Base-by-base conservation (phyloP, 2,113 vertebrate species). In the Vireo altiloquus region DNA sequence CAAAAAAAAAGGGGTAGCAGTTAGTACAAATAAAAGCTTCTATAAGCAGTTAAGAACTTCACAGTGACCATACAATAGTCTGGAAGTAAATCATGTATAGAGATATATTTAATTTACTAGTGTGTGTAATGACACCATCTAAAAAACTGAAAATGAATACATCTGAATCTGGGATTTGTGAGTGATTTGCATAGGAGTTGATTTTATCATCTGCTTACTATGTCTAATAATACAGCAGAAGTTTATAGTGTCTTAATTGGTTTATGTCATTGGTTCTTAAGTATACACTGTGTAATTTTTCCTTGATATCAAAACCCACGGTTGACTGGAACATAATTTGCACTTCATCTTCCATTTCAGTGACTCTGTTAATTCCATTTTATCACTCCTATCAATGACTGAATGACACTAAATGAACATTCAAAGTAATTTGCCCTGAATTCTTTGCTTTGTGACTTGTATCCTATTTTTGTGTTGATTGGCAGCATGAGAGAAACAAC, bases 281-380 rank as follows among this genome's bases (percentile, higher is more conserved):
- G 49, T 44, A 61, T 47, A 80, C 13, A 30, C 30, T 57, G 27
- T 57, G 44, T 68, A 94, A 95, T 89, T 92, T 35, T 59, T 84
- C 31, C 87, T 82, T 82, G 59, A 68, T 87, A 92, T 88, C 52
- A 69, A 81, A 92, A 49, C 0, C 11, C 50, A 90, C 0, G 2
- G 59, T 80, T 95, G 90, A 85, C 66, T 91, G 59, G 47, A 93
- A 77, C 28, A 61, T 92, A 92, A 95, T 94, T 92, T 95, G 54
- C 37, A 76, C 85, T 94, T 80, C 63, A 54, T 84, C 85, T 96
- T 96, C 77, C 75, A 64, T 94, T 95, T 87, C 54, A 68, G 42
- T 80, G 65, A 30, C 52, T 92, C 49, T 69, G 59, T 61, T 90
- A 87, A 79, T 72, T 79, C 35, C 46, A 70, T 77, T 87, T 65